Conservation (phyloP, 2,797 vertebrate genomes). For the Mus caroli region DNA sequence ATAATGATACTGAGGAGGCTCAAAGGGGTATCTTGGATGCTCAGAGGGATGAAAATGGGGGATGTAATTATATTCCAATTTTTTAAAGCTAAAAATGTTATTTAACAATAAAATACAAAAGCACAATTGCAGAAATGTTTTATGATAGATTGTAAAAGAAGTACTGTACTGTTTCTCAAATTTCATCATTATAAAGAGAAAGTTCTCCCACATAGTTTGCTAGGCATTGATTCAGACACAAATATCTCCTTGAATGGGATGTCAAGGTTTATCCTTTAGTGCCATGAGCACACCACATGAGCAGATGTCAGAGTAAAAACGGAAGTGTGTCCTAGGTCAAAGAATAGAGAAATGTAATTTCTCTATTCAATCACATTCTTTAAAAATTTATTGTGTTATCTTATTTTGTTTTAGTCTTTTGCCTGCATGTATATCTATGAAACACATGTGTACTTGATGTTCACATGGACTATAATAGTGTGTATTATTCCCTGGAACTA, state of each 20-base stretch:
- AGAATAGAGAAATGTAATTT: neutral
- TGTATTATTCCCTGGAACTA: neutral
- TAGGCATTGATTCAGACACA: neutral
- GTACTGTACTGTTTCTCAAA: neutral
- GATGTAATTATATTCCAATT: neutral
- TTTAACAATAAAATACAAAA: constrained; percentile 40
- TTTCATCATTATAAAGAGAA: neutral
- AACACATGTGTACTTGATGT: neutral
- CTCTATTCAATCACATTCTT: neutral
- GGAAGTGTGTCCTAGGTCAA: constrained; percentile 58
- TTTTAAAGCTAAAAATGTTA: neutral
- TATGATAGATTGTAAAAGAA: constrained; percentile 1
- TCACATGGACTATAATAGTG: neutral
- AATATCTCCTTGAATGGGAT: constrained; percentile 39
- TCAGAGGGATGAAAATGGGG: neutral
- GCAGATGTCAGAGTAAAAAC: constrained; percentile 43
- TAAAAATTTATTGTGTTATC: neutral
- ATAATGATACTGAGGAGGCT: neutral
- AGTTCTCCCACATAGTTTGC: neutral
- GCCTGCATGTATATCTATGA: neutral
- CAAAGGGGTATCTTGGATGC: neutral
- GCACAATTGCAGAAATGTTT: constrained; percentile 31
- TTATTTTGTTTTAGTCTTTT: neutral
- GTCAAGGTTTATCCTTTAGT: constrained; percentile 1
- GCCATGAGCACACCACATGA: neutral